A percentile compares a stretch with the other conserved stretches of the same genome.
These are phyloP conservation scores for Eumacrocentrus americanus DNA, from an alignment of 2,888 invertebrate species.

Conservation along the genomic window DNA sequence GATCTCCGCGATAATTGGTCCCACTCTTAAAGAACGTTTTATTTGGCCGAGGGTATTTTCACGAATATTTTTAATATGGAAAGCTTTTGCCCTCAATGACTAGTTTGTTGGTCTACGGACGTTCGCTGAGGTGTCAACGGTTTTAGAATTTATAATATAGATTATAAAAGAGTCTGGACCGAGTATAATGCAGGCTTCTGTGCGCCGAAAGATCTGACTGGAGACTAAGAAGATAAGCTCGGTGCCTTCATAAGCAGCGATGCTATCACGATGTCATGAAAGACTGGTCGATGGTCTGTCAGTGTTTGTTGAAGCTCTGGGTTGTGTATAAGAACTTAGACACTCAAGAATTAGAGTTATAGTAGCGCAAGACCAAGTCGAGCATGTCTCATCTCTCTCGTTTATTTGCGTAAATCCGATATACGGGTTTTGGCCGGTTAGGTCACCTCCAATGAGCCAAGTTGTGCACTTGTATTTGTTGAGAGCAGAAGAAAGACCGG, in stretches of 20 bases:
- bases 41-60: not conserved
- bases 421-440: too few relatives aligned
- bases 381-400: not conserved
- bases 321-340: too few relatives aligned
- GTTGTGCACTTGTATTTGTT: too few relatives aligned
- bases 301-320: not conserved
- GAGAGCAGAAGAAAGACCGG: too few relatives aligned
- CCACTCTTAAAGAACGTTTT: too few relatives aligned
- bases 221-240: slow-evolving; percentile 45
- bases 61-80: too few relatives aligned
- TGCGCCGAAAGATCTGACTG: slow-evolving; percentile 45
- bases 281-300: not conserved
- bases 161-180: slow-evolving; percentile 43
- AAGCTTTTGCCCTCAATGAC: too few relatives aligned
- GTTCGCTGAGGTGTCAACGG: slow-evolving; percentile 25
- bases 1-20: too few relatives aligned
- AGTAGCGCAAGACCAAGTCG: too few relatives aligned
- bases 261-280: slow-evolving; percentile 38
- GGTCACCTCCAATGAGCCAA: too few relatives aligned
- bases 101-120: not conserved
- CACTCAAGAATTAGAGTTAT: too few relatives aligned
- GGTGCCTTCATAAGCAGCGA: slow-evolving; percentile 49
- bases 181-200: slow-evolving; percentile 42
- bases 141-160: slow-evolving; percentile 48
- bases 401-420: not conserved